These are phyloP conservation scores for Coranthus polyacanthus DNA, from an alignment of 2,797 vertebrate genomes.

Conservation along the genomic window DNA sequence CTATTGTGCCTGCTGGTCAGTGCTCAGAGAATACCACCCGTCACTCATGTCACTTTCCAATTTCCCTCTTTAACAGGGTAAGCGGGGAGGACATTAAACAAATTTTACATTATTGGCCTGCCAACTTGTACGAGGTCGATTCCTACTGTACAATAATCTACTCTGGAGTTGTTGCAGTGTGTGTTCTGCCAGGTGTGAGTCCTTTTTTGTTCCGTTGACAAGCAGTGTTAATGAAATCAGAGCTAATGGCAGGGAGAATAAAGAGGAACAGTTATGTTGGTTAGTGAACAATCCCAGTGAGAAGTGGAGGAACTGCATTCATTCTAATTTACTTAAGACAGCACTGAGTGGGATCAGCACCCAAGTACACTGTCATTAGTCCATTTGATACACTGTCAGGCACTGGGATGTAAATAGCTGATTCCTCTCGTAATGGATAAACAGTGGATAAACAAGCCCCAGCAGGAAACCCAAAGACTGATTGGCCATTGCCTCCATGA, in stretches of 20 bases:
- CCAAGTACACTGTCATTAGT: constrained; percentile 74
- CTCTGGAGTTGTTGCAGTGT: constrained; percentile 57
- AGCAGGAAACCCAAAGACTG: constrained; percentile 91
- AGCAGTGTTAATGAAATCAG: constrained; percentile 83
- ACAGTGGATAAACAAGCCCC: constrained; percentile 90
- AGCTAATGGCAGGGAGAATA: constrained; percentile 70
- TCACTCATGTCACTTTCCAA: constrained; percentile 81
- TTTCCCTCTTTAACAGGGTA: constrained; percentile 55
- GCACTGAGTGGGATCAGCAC: constrained; percentile 68
- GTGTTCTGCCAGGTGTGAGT: constrained; percentile 77
- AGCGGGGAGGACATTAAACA: constrained; percentile 79
- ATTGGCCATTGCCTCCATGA: constrained; percentile 91
- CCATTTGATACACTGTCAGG: constrained; percentile 74
- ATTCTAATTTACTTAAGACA: constrained; percentile 78
- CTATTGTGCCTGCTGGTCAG: constrained; percentile 80
- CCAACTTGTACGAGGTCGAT: constrained; percentile 59
- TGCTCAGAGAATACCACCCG: constrained; percentile 76
- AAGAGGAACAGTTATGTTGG: constrained; percentile 65
- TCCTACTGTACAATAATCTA: constrained; percentile 73
- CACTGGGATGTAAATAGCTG: constrained; percentile 85
- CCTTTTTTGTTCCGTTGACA: constrained; percentile 79
- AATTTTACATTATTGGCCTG: constrained; percentile 78
- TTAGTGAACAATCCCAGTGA: constrained; percentile 54
- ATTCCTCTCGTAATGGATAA: constrained; percentile 80
- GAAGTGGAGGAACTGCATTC: constrained; percentile 60